These are phyloP conservation scores for Euzophera pinguis DNA, from an alignment of 2,888 invertebrate species.

Conservation along the genomic window DNA sequence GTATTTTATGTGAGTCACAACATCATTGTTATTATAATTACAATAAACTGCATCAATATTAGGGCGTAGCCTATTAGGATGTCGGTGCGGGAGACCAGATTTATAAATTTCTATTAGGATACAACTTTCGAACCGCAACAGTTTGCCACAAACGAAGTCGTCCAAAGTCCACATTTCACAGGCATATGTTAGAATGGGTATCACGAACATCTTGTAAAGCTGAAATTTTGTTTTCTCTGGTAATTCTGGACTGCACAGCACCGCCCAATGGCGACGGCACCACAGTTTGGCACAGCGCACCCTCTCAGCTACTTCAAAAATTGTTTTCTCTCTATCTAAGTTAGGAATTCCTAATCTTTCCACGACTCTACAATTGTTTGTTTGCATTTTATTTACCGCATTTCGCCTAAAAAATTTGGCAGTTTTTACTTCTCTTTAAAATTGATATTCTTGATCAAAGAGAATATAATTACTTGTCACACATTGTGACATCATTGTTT, in stretches of 20 bases:
- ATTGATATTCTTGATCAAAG: no score
- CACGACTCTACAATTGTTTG: neutral
- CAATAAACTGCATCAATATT: slow-evolving; percentile 32
- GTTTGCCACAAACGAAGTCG: slow-evolving; percentile 25
- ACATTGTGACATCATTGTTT: no score
- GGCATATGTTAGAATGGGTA: slow-evolving; percentile 52
- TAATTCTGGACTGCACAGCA: slow-evolving; percentile 36
- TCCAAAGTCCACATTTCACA: slow-evolving; percentile 52
- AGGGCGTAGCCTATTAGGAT: slow-evolving; percentile 37
- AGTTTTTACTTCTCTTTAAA: no score
- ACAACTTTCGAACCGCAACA: slow-evolving; percentile 39
- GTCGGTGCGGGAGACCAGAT: slow-evolving; percentile 38
- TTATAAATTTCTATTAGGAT: slow-evolving; percentile 47
- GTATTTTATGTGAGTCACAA: slow-evolving; percentile 37
- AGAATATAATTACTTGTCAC: no score
- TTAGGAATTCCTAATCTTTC: slow-evolving; percentile 32
- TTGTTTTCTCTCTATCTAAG: slow-evolving; percentile 28
- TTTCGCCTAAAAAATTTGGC: neutral
- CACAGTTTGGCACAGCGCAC: slow-evolving; percentile 45
- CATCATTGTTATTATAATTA: slow-evolving; percentile 29
- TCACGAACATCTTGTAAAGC: slow-evolving; percentile 45
- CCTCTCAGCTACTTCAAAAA: slow-evolving; percentile 39
- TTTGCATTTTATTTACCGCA: slow-evolving; percentile 23
- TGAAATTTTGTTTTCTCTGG: slow-evolving; percentile 37
- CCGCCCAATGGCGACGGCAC: slow-evolving; percentile 37